A percentile compares a stretch with the other conserved stretches of the same genome.
phyloP scores from a whole-genome alignment of 2,113 vertebrate species.

The Clinocottus analis region DNA sequence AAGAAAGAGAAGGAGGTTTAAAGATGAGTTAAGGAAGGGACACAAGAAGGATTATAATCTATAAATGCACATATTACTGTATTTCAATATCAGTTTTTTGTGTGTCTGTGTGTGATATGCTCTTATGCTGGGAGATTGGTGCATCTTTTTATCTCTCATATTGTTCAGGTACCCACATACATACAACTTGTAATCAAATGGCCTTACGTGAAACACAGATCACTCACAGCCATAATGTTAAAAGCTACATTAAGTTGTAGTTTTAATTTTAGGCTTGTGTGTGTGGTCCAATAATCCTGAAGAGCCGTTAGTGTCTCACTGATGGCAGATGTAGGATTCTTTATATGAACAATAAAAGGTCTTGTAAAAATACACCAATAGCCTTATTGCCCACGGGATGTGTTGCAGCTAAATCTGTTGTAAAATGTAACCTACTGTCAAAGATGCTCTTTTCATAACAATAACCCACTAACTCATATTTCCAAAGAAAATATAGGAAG shows the following conservation, averaged over 20 bases:
- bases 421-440: constrained; percentile 29
- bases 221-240: constrained; percentile 5
- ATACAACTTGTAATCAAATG: background rate
- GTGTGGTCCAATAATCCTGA: constrained; percentile 18
- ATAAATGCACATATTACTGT: constrained; percentile 23
- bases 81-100: constrained; percentile 17
- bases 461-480: background rate
- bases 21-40: background rate
- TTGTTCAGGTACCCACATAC: constrained; percentile 19
- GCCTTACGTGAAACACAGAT: background rate
- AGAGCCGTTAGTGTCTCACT: constrained; percentile 22
- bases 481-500: constrained; percentile 17
- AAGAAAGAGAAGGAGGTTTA: constrained; percentile 82
- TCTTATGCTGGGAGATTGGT: constrained; percentile 5
- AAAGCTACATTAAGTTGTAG: constrained; percentile 21
- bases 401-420: constrained; percentile 27
- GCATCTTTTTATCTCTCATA: constrained; percentile 3
- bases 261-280: constrained; percentile 13
- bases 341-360: constrained; percentile 6
- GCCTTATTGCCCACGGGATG: constrained; percentile 33
- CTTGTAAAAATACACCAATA: constrained; percentile 37
- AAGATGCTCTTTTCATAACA: constrained; percentile 14
- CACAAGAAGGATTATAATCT: constrained; percentile 7
- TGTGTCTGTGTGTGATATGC: background rate
- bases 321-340: background rate